Evolutionary conservation across 2,113 vertebrate species (phyloP).

Genomic region (Anas platyrhynchos): DNA sequence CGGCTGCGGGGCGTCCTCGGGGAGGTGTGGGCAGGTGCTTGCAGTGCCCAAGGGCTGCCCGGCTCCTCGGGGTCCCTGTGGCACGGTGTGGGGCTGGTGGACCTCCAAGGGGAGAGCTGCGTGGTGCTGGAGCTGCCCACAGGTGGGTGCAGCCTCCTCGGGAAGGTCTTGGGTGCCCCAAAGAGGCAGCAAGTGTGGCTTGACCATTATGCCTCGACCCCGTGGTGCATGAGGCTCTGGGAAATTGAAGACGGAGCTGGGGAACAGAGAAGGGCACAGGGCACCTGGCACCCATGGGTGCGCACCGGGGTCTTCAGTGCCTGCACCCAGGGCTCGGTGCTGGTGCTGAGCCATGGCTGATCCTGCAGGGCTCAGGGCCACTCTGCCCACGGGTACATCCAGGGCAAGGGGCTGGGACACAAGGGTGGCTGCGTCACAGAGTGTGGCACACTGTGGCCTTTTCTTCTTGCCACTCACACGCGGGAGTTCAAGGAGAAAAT

Average conservation of each 20-base stretch:
- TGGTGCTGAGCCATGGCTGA: rapidly evolving
- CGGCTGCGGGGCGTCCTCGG: not conserved
- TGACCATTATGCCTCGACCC: rapidly evolving
- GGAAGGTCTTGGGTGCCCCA: not conserved
- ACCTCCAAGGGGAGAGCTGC: rapidly evolving
- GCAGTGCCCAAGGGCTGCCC: not conserved
- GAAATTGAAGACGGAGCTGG: rapidly evolving
- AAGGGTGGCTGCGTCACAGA: rapidly evolving
- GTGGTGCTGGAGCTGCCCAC: not conserved
- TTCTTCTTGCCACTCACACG: not conserved
- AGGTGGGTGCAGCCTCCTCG: not conserved
- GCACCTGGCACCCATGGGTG: not conserved
- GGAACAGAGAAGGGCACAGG: rapidly evolving
- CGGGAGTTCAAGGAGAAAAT: not conserved
- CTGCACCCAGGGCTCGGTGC: not conserved
- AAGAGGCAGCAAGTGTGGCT: rapidly evolving
- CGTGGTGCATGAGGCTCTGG: rapidly evolving
- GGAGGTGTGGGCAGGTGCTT: not conserved
- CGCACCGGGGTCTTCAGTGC: rapidly evolving
- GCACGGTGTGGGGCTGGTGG: not conserved
- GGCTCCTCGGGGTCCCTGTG: not conserved
- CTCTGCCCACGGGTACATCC: rapidly evolving
- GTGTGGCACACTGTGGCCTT: rapidly evolving
- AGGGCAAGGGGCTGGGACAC: rapidly evolving
- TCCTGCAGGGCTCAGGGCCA: rapidly evolving